Evolutionary conservation across 2,113 vertebrate species (phyloP), one percentile per base, ranked within the genome.

Genomic region (Semicossyphus pulcher): DNA sequence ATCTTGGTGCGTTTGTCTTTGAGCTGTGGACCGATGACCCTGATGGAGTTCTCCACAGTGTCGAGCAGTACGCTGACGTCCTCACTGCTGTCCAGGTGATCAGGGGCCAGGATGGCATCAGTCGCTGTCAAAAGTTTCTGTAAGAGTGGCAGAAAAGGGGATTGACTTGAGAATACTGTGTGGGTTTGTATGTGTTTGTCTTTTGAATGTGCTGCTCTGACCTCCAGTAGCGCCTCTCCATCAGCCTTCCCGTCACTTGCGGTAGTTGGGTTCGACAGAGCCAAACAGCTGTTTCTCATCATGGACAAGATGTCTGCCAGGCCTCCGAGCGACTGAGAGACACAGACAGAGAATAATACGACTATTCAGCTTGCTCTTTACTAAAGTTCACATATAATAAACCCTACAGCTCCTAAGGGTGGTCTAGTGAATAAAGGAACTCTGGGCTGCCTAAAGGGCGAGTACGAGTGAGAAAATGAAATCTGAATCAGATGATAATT

Each of bases 21-120:
- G 28, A 94, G 92, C 72, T 93, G 94, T 23, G 93, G 93, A 0
- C 85, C 92, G 0, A 94, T 91, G 34, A 93, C 72, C 80, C 60
- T 79, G 36, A 94, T 78, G 0, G 87, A 86, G 10, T 92, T 54
- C 65, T 94, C 94, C 84, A 94, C 49, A 0, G 64, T n/a, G 4
- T 7, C 11, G 0, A 95, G 89, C 60, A 94, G 31, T 10, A 8
- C 6, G 7, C 52, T 91, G 39, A 94, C 63, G 0, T 72, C 36
- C 23, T 70, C 14, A 10, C 45, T 70, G 12, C 23, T 61, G 23
- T 49, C 12, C 36, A 80, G 37, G 2, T 23, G 21, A 31, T 64
- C 65, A 0, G 71, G 53, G 0, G 82, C 73, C 76, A 93, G 68
- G 15, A 93, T 0, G 3, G 1, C 20, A 0, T 88, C 80, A 0